A percentile compares a stretch with the other conserved stretches of the same genome.
Evolutionary conservation across 1,140 invertebrate genomes (phyloP).

Genomic region (Pseudachorutes palmiensis): DNA sequence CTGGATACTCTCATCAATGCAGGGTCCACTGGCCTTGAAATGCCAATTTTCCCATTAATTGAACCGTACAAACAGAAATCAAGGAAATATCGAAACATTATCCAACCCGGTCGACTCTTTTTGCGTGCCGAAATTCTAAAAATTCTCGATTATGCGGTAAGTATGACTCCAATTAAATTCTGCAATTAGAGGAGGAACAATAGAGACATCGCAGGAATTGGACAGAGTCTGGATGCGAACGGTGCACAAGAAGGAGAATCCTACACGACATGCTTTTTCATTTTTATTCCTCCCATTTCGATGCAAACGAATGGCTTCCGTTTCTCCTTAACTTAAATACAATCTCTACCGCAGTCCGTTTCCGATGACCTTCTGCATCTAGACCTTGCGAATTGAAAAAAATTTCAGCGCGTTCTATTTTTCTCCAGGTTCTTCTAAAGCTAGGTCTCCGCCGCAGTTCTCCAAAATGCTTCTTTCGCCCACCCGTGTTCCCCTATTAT

Average conservation of each 20-base stretch:
- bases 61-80: constrained; percentile 18
- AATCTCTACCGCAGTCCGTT: too few species aligned
- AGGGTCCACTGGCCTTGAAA: constrained; percentile 1
- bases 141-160: constrained; percentile 12
- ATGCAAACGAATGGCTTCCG: too few species aligned
- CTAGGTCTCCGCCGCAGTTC: constrained; percentile 12
- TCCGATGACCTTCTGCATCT: too few species aligned
- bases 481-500: constrained; percentile 15
- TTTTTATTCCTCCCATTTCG: too few species aligned
- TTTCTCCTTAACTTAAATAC: too few species aligned
- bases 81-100: constrained; percentile 2
- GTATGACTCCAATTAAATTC: background rate
- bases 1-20: background rate
- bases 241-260: too few species aligned
- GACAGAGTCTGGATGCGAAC: too few species aligned
- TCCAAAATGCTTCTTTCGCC: constrained; percentile 14
- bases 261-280: too few species aligned
- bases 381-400: background rate
- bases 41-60: background rate
- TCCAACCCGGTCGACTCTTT: constrained; percentile 4
- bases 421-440: constrained; percentile 18
- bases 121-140: constrained; percentile 12
- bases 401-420: background rate
- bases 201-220: too few species aligned
- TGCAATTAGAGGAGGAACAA: too few species aligned